Conservation (phyloP, 2,888 invertebrate species). For the Leptarthrus brevirostris region DNA sequence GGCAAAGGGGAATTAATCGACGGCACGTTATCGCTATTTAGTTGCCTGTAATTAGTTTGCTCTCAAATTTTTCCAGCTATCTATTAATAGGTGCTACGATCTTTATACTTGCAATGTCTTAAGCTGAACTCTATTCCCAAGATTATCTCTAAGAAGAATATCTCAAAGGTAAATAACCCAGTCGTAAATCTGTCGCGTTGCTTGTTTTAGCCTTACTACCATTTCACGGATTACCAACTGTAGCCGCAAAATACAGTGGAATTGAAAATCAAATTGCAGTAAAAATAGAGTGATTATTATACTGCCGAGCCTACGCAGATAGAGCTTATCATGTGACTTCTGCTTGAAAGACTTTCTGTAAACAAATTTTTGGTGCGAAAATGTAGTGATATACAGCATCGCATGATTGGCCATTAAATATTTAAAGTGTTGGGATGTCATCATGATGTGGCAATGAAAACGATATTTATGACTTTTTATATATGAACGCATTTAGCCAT, state of each 20-base stretch:
- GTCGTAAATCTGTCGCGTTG: neutral
- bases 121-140: too few relatives aligned
- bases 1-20: too few relatives aligned
- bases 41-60: too few relatives aligned
- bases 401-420: constrained; percentile 27
- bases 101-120: neutral
- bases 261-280: neutral
- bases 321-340: neutral
- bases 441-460: constrained; percentile 7
- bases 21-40: too few relatives aligned
- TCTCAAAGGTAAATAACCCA: neutral
- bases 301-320: neutral
- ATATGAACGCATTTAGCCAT: neutral
- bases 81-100: neutral
- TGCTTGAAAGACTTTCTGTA: neutral
- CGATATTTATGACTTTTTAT: neutral
- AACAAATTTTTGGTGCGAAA: neutral
- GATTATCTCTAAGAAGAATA: neutral
- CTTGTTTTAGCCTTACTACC: too few relatives aligned
- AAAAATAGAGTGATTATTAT: neutral
- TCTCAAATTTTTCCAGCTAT: neutral
- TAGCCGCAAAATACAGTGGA: neutral
- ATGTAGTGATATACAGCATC: neutral
- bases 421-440: constrained; percentile 4
- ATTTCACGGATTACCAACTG: too few relatives aligned